Base-by-base conservation (phyloP, 53 echinoderm and acorn worm species). In the Arbacia lixula region DNA sequence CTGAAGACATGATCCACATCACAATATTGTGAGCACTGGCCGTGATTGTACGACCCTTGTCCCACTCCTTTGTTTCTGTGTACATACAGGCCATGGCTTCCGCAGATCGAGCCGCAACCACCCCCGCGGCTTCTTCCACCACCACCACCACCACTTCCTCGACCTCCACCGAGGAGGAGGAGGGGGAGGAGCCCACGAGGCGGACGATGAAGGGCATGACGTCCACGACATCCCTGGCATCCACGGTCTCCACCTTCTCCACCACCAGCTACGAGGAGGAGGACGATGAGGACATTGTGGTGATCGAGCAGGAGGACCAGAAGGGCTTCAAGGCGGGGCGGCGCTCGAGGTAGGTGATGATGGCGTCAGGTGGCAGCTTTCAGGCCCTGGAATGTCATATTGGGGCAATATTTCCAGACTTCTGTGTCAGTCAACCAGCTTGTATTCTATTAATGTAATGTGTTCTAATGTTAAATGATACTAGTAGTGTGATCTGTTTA, bases 271-370 rank as follows among this genome's bases (percentile, higher is more conserved):
- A 26, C 8, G 82, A 81, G 50, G 21, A 26, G 6, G 82, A 81
- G 50, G 78, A 78, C 38, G 78, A 78, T 39, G 82, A 81, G 62
- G 62, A 61, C 5, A 34, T 81, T 38, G 43, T 81, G 10, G 27
- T 81, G 29, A 63, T 81, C 6, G 82, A 81, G 82, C 82, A 40
- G 17, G 82, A 81, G 82, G 82, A 81, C 61, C 82, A 81, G 21
- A 33, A 2, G 10, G 82, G 82, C 8, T 81, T 63, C 64, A 81
- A 81, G 49, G 62, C 82, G 16, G 82, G 82, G 14, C 50, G 82
- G 16, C 52, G 62, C 3, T 81, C 82, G 5, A 81, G 82, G 82
- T 81, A 39, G 1, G 53, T 2, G n/a, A n/a, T n/a, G n/a, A n/a
- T n/a, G n/a, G n/a, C n/a, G n/a, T n/a, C n/a, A n/a, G n/a, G n/a